A percentile compares a stretch with the other conserved stretches of the same genome.
phyloP scores from a whole-genome alignment of 1,140 invertebrate species.

The Drosophila parabipectinata region DNA sequence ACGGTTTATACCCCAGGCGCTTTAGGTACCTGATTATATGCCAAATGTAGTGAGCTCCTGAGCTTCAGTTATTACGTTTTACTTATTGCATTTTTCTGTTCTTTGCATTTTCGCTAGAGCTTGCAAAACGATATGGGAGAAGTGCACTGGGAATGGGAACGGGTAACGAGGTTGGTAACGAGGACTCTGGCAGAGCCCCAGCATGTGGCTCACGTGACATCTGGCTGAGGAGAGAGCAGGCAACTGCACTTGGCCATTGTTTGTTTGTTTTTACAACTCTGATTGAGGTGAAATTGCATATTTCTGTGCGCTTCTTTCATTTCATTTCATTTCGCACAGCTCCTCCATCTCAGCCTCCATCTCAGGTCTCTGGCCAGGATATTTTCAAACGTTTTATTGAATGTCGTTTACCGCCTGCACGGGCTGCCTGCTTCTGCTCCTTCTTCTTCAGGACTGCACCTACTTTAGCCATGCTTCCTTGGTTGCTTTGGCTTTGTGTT shows the following conservation, averaged over 20 bases:
- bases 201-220: conserved; percentile 61
- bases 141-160: conserved; percentile 1
- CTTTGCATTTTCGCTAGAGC: conserved; percentile 49
- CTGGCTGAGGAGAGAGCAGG: background rate
- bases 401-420: conserved; percentile 53
- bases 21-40: conserved; percentile 26
- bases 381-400: conserved; percentile 80
- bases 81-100: conserved; percentile 70
- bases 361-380: conserved; percentile 29
- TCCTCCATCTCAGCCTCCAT: conserved; percentile 2
- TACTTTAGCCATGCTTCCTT: conserved; percentile 25
- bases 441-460: conserved; percentile 10
- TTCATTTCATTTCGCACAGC: conserved; percentile 61
- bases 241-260: conserved; percentile 60
- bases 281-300: conserved; percentile 82
- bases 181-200: conserved; percentile 32
- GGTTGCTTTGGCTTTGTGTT: conserved; percentile 52
- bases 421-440: conserved; percentile 14
- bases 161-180: conserved; percentile 16
- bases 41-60: conserved; percentile 33
- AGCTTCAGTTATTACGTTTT: conserved; percentile 68
- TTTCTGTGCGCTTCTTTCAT: conserved; percentile 76
- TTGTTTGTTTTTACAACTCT: conserved; percentile 81
- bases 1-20: background rate
- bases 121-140: conserved; percentile 57